Conservation (phyloP, 1,140 invertebrate genomes). For the fruit fly (Drosophila melanogaster) region DNA sequence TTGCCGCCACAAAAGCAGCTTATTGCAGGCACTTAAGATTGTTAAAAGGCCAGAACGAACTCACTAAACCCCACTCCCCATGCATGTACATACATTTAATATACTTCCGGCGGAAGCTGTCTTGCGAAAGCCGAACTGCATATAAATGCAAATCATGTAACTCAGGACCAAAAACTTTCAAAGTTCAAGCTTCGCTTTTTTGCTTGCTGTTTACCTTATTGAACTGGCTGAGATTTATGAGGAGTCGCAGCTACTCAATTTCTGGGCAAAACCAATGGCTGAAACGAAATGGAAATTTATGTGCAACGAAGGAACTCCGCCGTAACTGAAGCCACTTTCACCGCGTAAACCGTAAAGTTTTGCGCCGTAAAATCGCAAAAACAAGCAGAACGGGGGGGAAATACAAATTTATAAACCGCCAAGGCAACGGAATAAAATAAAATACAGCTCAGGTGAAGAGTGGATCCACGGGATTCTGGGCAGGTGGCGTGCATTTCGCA, state of each 20-base stretch:
- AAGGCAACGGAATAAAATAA: conserved; percentile 71
- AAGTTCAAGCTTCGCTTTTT: conserved; percentile 58
- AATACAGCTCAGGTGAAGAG: conserved; percentile 45
- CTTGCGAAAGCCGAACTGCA: conserved; percentile 41
- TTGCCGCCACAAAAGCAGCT: conserved; percentile 13
- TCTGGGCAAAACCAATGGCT: conserved; percentile 71
- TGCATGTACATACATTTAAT: conserved; percentile 49
- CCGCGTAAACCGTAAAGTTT: conserved; percentile 73
- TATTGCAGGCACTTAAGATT: conserved; percentile 17
- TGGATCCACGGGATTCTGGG: conserved; percentile 42
- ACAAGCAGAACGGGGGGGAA: conserved; percentile 47
- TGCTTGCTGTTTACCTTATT: conserved; percentile 74
- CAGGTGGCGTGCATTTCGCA: conserved; percentile 51
- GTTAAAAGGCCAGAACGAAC: neutral
- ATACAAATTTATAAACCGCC: conserved; percentile 76
- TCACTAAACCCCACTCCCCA: conserved; percentile 6
- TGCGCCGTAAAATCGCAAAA: conserved; percentile 61
- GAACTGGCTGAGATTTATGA: conserved; percentile 78
- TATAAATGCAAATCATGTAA: conserved; percentile 63
- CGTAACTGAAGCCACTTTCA: conserved; percentile 66
- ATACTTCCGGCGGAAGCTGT: conserved; percentile 55
- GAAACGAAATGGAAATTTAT: conserved; percentile 82
- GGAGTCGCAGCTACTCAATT: conserved; percentile 70
- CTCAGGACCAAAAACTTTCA: conserved; percentile 11
- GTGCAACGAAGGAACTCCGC: conserved; percentile 41